Base-by-base conservation (phyloP, 2,888 invertebrate genomes). In the Emmelina monodactyla region DNA sequence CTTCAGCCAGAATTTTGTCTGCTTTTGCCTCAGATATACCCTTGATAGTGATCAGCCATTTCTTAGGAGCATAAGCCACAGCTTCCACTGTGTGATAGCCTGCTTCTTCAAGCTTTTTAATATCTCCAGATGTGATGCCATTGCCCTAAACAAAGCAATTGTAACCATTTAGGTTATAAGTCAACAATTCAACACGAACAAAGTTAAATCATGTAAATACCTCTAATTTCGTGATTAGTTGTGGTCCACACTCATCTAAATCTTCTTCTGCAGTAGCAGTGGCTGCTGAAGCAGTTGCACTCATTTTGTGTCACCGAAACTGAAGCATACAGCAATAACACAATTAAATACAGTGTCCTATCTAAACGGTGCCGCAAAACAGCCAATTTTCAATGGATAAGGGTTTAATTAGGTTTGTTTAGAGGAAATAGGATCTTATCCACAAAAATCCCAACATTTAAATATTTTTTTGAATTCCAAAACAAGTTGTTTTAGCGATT, bases 21-120 rank as follows among this genome's bases (percentile, higher is more conserved):
- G 96, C 97, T 68, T 99, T 99, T 0, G 91, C 92, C 61, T 99
- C 99, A 31, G 96, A 96, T 45, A 99, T 93, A 0, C 99, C 99
- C 71, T 97, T 97, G 29, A 96, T 91, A 4, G 87, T 78, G 1
- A 95, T 78, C 0, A 99, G 76, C 59, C 88, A 86, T 66, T 97
- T 98, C 58, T 94, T 95, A 0, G 98, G 94, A 1, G 96, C 89
- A 79, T 91, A 97, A 0, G 97, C 97, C 9, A 99, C 86, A 0
- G 98, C 85, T 61, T 98, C 98, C 0, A 99, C 91, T 0, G 99
- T 99, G 58, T 94, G 88, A 57, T 88, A 96, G 0, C 98, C 99
- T 11, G 91, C 91, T 57, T 97, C 97, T 61, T 91, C 88, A 22
- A 99, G 75, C 59, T 96, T 96, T 64, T 96, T 96, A 2, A 98